A percentile compares a stretch with the other conserved stretches of the same genome.
Evolutionary conservation across 2,888 invertebrate species (phyloP).

Genomic region (Eupelmus urozonus): DNA sequence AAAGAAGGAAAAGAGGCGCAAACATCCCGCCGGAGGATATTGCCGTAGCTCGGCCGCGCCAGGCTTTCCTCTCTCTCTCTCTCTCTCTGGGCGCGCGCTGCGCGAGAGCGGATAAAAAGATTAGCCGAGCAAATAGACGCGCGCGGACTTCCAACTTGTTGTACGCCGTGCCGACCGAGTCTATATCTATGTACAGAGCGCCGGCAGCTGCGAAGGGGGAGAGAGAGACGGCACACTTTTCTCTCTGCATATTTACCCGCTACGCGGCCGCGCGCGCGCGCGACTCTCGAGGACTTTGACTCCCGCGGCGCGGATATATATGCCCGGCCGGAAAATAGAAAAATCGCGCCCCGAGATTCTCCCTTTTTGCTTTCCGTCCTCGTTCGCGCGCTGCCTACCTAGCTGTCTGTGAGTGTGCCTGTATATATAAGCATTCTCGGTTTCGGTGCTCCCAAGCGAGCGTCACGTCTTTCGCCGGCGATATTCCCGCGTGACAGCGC

Average conservation of each 20-base stretch:
- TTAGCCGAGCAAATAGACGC: conserved; percentile 56
- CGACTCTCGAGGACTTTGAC: background rate
- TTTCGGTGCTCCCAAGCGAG: background rate
- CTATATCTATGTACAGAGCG: conserved; percentile 12
- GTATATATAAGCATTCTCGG: no score
- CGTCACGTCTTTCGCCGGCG: conserved; percentile 53
- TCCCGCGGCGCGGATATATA: background rate
- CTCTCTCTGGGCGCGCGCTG: conserved; percentile 12
- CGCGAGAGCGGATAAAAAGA: conserved; percentile 55
- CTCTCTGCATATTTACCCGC: no score
- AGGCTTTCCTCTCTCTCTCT: background rate
- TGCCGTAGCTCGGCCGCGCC: conserved; percentile 40
- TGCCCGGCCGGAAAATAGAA: no score
- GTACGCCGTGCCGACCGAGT: background rate
- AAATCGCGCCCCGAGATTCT: background rate
- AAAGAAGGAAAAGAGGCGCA: conserved; percentile 23
- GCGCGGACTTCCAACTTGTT: conserved; percentile 48
- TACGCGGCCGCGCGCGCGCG: no score
- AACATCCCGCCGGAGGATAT: conserved; percentile 56
- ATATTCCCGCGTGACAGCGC: conserved; percentile 61
- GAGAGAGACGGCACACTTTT: background rate
- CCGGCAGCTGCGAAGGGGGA: background rate
- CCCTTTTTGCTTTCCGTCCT: background rate
- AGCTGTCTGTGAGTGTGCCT: no score
- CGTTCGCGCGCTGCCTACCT: no score